Conservation (phyloP, 64 coral and sea anemone species). For the Exaiptasia diaphana region DNA sequence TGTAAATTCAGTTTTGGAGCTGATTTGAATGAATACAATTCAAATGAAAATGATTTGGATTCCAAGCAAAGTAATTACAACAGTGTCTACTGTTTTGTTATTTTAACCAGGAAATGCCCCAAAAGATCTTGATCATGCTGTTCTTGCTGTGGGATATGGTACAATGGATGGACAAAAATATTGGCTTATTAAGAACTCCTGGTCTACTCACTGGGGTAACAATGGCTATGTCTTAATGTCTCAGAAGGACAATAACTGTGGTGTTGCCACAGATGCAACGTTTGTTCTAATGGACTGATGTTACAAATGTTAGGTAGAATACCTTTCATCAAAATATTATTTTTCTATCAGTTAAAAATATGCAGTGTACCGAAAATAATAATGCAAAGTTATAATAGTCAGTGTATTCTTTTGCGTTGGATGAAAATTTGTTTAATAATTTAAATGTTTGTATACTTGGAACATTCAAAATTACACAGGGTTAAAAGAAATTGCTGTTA, state of each 20-base stretch:
- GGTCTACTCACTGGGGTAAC: slow-evolving; percentile 98
- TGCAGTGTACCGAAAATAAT: not conserved
- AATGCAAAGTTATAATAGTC: too few relatives aligned
- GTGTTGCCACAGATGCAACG: slow-evolving; percentile 90
- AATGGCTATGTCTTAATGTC: slow-evolving; percentile 93
- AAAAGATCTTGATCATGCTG: slow-evolving; percentile 82
- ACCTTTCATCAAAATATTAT: not conserved
- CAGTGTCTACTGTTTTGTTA: not conserved
- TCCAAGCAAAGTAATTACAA: too few relatives aligned
- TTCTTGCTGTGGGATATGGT: slow-evolving; percentile 93
- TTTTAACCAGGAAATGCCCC: slow-evolving; percentile 61
- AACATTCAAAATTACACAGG: too few relatives aligned
- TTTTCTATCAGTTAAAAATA: not conserved
- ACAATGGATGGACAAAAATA: slow-evolving; percentile 69
- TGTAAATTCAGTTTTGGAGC: too few relatives aligned
- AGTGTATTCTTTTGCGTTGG: not conserved
- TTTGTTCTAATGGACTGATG: slow-evolving; percentile 68
- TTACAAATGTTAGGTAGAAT: not conserved
- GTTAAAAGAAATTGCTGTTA: too few relatives aligned
- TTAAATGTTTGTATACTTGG: not conserved
- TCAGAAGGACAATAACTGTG: slow-evolving; percentile 90
- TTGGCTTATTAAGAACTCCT: slow-evolving; percentile 96
- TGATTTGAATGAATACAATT: too few relatives aligned
- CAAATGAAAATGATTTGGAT: too few relatives aligned
- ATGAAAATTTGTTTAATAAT: not conserved